Conservation (phyloP, 35 echinoderm and acorn worm species). For the Ophioderma brevispina region DNA sequence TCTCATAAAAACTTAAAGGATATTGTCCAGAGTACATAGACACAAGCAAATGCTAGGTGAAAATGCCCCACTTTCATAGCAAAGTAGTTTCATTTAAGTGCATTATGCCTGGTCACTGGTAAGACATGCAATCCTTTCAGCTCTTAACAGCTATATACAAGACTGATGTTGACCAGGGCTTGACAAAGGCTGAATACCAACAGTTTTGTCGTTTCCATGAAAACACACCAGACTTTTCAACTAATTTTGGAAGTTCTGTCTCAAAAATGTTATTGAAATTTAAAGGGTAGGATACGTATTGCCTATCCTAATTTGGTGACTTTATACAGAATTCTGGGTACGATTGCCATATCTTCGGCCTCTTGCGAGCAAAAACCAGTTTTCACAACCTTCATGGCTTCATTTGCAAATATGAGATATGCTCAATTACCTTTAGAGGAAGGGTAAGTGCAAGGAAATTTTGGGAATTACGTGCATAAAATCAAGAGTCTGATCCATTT, state of each 20-base stretch:
- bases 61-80: neutral
- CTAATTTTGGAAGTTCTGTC: neutral
- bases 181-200: slow-evolving; percentile 5
- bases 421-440: no score
- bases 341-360: slow-evolving; percentile 36
- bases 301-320: neutral
- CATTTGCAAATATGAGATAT: no score
- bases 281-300: slow-evolving; percentile 17
- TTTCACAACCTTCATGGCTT: no score
- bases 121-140: neutral
- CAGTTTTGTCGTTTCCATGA: slow-evolving; percentile 36
- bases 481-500: no score
- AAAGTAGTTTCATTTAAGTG: slow-evolving; percentile 25
- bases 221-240: slow-evolving; percentile 8
- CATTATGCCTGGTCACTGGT: neutral
- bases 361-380: neutral
- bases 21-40: neutral
- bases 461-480: no score
- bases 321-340: slow-evolving; percentile 37
- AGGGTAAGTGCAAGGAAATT: no score
- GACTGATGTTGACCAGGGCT: neutral
- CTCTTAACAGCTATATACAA: neutral
- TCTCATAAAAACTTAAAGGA: neutral
- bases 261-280: slow-evolving; percentile 21
- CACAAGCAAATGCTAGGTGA: neutral